A percentile compares a stretch with the other conserved stretches of the same genome.
These are phyloP conservation scores for Machaerirhynchus nigripectus DNA, from an alignment of 2,113 vertebrate species.

Conservation along the genomic window DNA sequence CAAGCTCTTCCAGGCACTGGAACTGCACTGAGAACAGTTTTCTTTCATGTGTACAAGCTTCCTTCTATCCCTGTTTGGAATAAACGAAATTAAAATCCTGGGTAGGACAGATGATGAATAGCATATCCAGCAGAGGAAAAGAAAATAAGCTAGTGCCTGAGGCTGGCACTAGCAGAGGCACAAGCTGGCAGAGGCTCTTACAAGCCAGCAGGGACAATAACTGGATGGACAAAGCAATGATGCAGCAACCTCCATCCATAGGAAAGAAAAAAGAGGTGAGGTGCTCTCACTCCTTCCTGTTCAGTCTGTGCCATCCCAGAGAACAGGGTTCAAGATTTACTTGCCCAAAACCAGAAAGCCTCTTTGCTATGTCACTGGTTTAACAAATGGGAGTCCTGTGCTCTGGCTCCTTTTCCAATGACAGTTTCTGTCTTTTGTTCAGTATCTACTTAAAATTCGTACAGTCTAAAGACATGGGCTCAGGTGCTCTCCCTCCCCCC, in stretches of 20 bases:
- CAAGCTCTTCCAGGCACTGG: not conserved
- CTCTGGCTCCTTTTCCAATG: not conserved
- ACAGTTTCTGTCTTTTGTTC: not conserved
- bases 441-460: not conserved
- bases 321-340: not conserved
- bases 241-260: not conserved
- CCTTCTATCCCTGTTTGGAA: not conserved
- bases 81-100: constrained; percentile 10
- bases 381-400: not conserved
- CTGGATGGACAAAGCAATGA: not conserved
- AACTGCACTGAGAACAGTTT: not conserved
- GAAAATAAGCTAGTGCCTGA: not conserved
- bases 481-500: not conserved
- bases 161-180: not conserved
- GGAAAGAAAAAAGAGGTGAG: not conserved
- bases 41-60: not conserved
- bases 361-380: not conserved
- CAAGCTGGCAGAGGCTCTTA: not conserved
- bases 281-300: not conserved
- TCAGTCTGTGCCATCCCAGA: not conserved
- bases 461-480: not conserved
- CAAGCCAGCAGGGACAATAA: not conserved
- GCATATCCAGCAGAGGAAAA: not conserved
- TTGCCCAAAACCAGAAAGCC: not conserved
- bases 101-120: not conserved